Base-by-base conservation (phyloP, 2,113 vertebrate genomes). In the Hymenochirus boettgeri region DNA sequence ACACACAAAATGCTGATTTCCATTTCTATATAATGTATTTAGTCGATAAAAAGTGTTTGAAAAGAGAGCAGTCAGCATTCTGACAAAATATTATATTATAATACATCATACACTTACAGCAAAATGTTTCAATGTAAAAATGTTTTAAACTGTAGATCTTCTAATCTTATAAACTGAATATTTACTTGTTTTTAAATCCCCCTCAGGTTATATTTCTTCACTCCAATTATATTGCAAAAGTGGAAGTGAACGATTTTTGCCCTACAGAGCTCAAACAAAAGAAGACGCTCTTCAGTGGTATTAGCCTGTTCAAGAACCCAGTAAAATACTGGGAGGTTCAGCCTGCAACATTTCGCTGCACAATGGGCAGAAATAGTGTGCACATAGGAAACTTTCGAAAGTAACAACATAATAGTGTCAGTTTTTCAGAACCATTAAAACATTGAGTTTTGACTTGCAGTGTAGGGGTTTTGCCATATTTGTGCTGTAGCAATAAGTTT, bases 211-310 rank as follows among this genome's bases (percentile, higher is more conserved):
- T 98, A 53, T 97, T 89, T 76, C 93, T 99, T 50, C 96, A 98
- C 61, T 86, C 81, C 27, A 99, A 99, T 77, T 92, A 89, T 33
- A 99, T 99, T 70, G 75, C 73, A 22, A 91, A 77, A 13, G 87
- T 99, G 75, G 95, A 92, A 69, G 81, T 93, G 76, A 95, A 98
- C 19, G 96, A 98, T 70, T 98, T 99, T 85, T 99, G 96, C 17
- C 92, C 95, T 5, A 74, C 67, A 1, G 77, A 74, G 19, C 22
- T 77, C 2, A 80, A 82, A 51, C 75, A 74, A 71, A 98, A 95
- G 87, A 98, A 97, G 84, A 82, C 84, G 0, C 72, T 88, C 60
- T 98, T 94, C 73, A 92, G 85, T 0, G 92, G 91, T 48, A 98
- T 99, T 77, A 99, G 96, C 61, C 89, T 99, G 76, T 99, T 92